A percentile compares a stretch with the other conserved stretches of the same genome.
phyloP scores from a whole-genome alignment of 2,888 invertebrate species.

The Lissonota sp. region DNA sequence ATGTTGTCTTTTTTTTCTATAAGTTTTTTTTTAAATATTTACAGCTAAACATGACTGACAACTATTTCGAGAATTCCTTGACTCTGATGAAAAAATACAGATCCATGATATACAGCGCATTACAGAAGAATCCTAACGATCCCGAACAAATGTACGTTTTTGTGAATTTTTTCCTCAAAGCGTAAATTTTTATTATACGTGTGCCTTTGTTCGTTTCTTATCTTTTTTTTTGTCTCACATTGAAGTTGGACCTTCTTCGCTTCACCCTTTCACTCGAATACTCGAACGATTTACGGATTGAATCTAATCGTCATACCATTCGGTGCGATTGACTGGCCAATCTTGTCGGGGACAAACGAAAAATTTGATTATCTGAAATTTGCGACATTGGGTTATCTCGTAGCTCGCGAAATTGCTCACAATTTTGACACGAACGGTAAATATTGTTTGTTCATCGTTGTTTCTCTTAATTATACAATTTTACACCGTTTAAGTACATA shows the following conservation, averaged over 20 bases:
- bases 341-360: conserved; percentile 48
- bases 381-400: conserved; percentile 74
- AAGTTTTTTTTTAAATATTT: conserved; percentile 46
- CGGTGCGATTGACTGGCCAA: conserved; percentile 72
- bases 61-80: conserved; percentile 73
- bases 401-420: conserved; percentile 76
- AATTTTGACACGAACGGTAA: conserved; percentile 76
- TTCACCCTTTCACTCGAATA: conserved; percentile 71
- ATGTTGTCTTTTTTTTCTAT: conserved; percentile 1
- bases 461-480: not conserved
- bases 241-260: conserved; percentile 75
- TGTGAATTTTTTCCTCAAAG: conserved; percentile 31
- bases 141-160: conserved; percentile 71
- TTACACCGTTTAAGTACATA: conserved; percentile 6
- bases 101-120: conserved; percentile 68
- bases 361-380: conserved; percentile 67
- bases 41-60: conserved; percentile 67
- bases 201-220: conserved; percentile 6
- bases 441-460: not conserved
- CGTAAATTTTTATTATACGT: conserved; percentile 32
- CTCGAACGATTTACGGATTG: conserved; percentile 67
- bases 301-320: conserved; percentile 73
- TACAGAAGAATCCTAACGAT: conserved; percentile 62
- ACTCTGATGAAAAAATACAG: conserved; percentile 71
- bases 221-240: conserved; percentile 2